Evolutionary conservation across 2,888 invertebrate species (phyloP).

Genomic region (Stenchaetothrips biformis): DNA sequence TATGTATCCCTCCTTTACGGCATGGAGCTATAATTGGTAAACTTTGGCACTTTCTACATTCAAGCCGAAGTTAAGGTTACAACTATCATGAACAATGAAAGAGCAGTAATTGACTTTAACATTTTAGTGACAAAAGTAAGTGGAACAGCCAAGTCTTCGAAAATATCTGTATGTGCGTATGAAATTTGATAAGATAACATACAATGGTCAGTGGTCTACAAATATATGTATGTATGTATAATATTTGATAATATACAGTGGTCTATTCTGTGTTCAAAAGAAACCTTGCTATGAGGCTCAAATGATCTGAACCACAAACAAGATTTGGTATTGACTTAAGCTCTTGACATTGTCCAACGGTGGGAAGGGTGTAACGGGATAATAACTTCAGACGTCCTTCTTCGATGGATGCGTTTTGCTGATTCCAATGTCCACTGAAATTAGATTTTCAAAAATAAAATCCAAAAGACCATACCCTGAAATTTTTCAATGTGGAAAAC

Average conservation of each 20-base stretch:
- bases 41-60: no score
- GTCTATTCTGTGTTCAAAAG: background rate
- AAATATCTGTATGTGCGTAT: no score
- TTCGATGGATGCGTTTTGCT: slow-evolving; percentile 35
- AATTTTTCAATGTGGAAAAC: slow-evolving; percentile 29
- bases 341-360: slow-evolving; percentile 53
- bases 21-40: no score
- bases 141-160: no score
- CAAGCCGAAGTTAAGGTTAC: no score
- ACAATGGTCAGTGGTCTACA: background rate
- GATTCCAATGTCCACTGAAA: slow-evolving; percentile 37
- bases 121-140: no score
- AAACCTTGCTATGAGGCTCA: slow-evolving; percentile 72
- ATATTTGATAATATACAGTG: no score
- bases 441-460: slow-evolving; percentile 34
- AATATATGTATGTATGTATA: no score
- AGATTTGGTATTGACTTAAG: slow-evolving; percentile 68
- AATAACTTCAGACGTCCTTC: slow-evolving; percentile 55
- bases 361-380: slow-evolving; percentile 63
- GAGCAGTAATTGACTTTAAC: no score
- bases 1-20: no score
- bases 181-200: no score
- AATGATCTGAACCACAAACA: slow-evolving; percentile 74
- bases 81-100: no score
- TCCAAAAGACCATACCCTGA: background rate